Evolutionary conservation across 2,888 invertebrate species (phyloP).

Genomic region (Pyrrhia umbra): DNA sequence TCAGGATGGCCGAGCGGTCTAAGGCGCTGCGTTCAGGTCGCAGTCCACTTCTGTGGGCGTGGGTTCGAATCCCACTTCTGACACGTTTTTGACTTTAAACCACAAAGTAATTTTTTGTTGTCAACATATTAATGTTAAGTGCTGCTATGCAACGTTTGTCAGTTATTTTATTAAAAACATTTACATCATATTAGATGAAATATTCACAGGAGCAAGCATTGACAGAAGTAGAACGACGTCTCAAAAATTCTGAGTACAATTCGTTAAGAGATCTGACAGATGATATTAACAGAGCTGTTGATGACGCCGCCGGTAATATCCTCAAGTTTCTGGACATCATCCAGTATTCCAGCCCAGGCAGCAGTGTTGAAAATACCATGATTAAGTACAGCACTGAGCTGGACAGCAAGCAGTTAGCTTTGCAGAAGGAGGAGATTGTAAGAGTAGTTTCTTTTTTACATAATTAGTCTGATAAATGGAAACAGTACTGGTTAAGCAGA

Average conservation of each 20-base stretch:
- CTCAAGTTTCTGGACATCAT: conserved; percentile 73
- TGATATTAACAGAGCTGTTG: conserved; percentile 68
- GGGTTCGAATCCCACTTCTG: conserved; percentile 13
- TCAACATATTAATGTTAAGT: no score
- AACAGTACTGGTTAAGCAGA: no score
- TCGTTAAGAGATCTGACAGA: conserved; percentile 66
- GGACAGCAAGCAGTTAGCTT: conserved; percentile 73
- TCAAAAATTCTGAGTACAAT: conserved; percentile 65
- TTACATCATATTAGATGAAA: no score
- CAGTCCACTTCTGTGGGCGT: conserved; percentile 21
- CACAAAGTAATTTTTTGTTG: neutral
- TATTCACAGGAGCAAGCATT: conserved; percentile 66
- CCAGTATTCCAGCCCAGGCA: conserved; percentile 54
- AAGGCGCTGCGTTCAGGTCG: conserved; percentile 17
- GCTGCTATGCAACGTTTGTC: no score
- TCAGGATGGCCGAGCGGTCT: conserved; percentile 25
- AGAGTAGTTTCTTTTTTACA: conserved; percentile 38
- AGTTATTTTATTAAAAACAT: no score
- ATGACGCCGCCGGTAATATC: conserved; percentile 70
- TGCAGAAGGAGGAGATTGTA: conserved; percentile 81
- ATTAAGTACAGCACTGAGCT: conserved; percentile 72
- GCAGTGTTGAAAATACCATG: conserved; percentile 48
- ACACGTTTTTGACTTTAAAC: conserved; percentile 4
- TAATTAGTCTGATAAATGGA: neutral
- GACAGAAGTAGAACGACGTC: conserved; percentile 66